Conservation (phyloP, 1,140 invertebrate genomes). For the Nylanderia fulva region DNA sequence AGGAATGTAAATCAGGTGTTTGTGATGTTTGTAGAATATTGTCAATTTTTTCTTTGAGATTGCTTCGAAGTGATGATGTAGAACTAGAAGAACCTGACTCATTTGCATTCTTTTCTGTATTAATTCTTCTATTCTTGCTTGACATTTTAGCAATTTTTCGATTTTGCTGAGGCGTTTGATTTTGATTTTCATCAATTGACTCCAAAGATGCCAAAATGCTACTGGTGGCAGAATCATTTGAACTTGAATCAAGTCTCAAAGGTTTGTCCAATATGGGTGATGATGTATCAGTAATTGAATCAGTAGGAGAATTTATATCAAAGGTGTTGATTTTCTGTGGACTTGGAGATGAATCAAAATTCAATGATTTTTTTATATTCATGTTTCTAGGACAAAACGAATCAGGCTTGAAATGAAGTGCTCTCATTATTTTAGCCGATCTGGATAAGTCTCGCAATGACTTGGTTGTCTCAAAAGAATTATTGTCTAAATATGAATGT, state of each 20-base stretch:
- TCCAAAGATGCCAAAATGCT: conserved; percentile 71
- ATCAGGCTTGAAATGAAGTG: conserved; percentile 75
- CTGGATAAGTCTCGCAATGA: conserved; percentile 69
- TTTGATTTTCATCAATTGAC: conserved; percentile 82
- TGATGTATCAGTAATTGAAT: conserved; percentile 67
- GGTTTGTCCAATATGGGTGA: conserved; percentile 72
- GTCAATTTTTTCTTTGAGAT: conserved; percentile 72
- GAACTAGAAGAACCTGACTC: conserved; percentile 48
- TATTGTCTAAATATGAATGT: conserved; percentile 63
- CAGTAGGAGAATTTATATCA: background rate
- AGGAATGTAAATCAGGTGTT: conserved; percentile 71
- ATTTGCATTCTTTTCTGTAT: conserved; percentile 53
- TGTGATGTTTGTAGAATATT: conserved; percentile 65
- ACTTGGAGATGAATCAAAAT: conserved; percentile 78
- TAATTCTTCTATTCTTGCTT: conserved; percentile 71
- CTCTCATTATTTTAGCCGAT: conserved; percentile 81
- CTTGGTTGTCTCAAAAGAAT: conserved; percentile 57
- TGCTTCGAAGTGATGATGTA: conserved; percentile 72
- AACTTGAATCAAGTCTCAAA: conserved; percentile 72
- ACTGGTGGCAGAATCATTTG: conserved; percentile 68
- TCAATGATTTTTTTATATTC: conserved; percentile 80
- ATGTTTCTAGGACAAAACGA: conserved; percentile 66
- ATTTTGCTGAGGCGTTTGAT: conserved; percentile 78
- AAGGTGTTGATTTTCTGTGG: conserved; percentile 36
- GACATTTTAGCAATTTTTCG: conserved; percentile 73